Base-by-base conservation (phyloP, 2,113 vertebrate genomes). In the Thunnus maccoyii region DNA sequence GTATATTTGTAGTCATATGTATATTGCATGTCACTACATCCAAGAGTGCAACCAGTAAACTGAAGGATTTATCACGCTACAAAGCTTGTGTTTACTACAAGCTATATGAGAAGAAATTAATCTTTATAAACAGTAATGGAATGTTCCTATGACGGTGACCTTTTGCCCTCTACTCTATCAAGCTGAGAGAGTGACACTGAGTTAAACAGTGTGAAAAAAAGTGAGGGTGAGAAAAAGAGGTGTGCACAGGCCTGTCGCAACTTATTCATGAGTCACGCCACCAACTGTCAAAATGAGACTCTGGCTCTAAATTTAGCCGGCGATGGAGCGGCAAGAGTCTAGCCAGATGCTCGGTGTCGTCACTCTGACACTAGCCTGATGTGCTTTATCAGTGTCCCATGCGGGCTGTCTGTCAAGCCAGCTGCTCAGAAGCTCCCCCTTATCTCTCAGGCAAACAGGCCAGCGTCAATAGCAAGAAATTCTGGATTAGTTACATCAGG, bases 311-410 rank as follows among this genome's bases (percentile, higher is more conserved):
- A 91, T 92, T 92, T 94, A 92, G 92, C 70, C 22, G 0, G 25
- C 11, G 71, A 89, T 77, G 86, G 70, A 72, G 88, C 11, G 13
- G 13, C 73, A 76, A 22, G 91, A 92, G 79, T 86, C 76, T 71
- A 77, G 57, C 87, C 92, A 94, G 92, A 95, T 86, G 90, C 84
- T 71, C 32, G 2, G 82, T 87, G 89, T 94, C 91, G 78, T 91
- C 91, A 87, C 88, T 78, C 77, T 73, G 86, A 90, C 91, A 88
- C 88, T 52, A 8, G 63, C 83, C 88, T 65, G 84, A 88, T 83
- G 83, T 78, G 86, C 72, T 85, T 91, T 91, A 94, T 94, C 93
- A 73, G 72, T 18, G 84, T 83, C 88, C 67, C 84, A 52, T 82
- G 86, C 50, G 25, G 70, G 66, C 84, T 79, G 88, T 85, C 89